Base-by-base conservation (phyloP, 2,888 invertebrate genomes). In the Endomychus coccineus region DNA sequence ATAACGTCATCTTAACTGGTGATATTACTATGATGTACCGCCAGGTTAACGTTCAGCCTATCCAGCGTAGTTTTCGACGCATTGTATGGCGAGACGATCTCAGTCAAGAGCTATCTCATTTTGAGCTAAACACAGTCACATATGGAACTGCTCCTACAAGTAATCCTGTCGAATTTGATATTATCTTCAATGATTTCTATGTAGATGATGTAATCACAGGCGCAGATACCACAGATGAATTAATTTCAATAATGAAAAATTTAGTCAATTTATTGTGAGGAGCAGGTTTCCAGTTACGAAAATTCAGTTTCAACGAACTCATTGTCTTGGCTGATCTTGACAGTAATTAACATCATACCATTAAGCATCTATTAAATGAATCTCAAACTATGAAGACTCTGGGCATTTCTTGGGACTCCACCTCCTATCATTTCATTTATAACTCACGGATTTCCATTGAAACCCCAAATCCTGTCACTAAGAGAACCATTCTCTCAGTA, bases 151-250 rank as follows among this genome's bases (percentile, higher is more conserved):
- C n/a, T n/a, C n/a, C n/a, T n/a, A n/a, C n/a, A n/a, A n/a, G n/a
- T n/a, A n/a, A n/a, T n/a, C 25, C 25, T 2, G 4, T 17, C 17
- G 29, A 29, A 29, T 2, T n/a, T 2, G 7, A 29, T 2, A 29
- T 29, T 2, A 10, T 17, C 9, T 17, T n/a, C 12, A 10, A 29
- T 29, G 29, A 29, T 11, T 29, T 29, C 9, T 28, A 28, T 28
- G 28, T 28, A 5, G n/a, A n/a, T n/a, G n/a, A n/a, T n/a, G n/a
- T n/a, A n/a, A n/a, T n/a, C n/a, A n/a, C n/a, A n/a, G n/a, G 29
- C n/a, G n/a, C 2, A 29, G 2, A 15, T 7, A 17, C 29, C 3
- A 4, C 13, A 10, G 17, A 29, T 15, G 7, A 10, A 9, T 16
- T 29, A 2, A 29, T 29, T 29, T 3, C 2, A 15, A 17, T 15